phyloP scores from a whole-genome alignment of 2,113 vertebrate species.

The Mystacornis crossleyi region DNA sequence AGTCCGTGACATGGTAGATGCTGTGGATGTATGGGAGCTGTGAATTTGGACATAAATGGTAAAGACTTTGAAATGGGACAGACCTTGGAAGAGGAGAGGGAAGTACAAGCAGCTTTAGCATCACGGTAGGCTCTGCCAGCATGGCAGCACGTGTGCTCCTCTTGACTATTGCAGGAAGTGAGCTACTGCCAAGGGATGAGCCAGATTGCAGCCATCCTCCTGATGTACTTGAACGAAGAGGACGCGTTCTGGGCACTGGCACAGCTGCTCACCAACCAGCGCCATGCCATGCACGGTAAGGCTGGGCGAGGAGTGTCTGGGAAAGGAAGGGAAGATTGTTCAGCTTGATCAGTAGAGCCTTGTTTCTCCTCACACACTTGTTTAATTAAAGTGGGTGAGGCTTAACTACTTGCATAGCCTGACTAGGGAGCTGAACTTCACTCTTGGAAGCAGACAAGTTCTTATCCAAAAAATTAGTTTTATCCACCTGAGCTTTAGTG shows the following conservation, averaged over 20 bases:
- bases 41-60: neutral
- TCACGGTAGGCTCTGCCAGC: neutral
- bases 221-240: slow-evolving; percentile 90
- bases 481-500: neutral
- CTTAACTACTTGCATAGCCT: neutral
- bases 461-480: neutral
- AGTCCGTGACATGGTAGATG: neutral
- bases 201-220: slow-evolving; percentile 87
- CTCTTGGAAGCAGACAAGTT: neutral
- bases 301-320: neutral
- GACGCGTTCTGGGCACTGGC: slow-evolving; percentile 90
- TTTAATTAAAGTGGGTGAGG: neutral
- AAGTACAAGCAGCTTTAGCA: neutral
- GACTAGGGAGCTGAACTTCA: neutral
- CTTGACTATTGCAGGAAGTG: slow-evolving; percentile 82
- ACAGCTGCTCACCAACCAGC: slow-evolving; percentile 85
- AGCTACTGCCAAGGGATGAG: slow-evolving; percentile 94
- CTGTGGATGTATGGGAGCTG: neutral
- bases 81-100: neutral
- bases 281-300: slow-evolving; percentile 88
- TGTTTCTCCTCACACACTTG: neutral
- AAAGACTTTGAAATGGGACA: neutral
- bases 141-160: neutral
- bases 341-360: neutral
- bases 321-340: neutral